Percentiles rank a stretch among this genome's conserved stretches.
These are phyloP conservation scores for Epirrhoe tristata DNA, from an alignment of 2,888 invertebrate genomes.

Conservation along the genomic window DNA sequence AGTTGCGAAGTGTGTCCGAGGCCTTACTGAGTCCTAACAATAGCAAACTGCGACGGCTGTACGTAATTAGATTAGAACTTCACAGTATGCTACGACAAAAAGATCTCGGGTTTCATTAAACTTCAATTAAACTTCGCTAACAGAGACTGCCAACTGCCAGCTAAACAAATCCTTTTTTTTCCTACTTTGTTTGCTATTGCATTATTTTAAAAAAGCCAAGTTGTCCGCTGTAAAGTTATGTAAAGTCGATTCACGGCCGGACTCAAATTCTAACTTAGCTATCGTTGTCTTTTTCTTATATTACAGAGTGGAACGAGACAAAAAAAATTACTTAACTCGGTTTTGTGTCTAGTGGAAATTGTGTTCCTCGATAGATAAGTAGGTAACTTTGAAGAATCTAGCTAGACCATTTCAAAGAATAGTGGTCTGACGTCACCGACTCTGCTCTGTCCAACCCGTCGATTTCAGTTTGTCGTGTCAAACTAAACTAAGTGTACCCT, in stretches of 20 bases:
- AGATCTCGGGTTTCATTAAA: slow-evolving; percentile 64
- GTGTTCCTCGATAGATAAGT: neutral
- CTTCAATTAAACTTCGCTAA: slow-evolving; percentile 66
- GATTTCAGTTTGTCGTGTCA: slow-evolving; percentile 19
- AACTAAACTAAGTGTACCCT: slow-evolving; percentile 35
- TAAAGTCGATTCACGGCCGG: neutral
- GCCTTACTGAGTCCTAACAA: slow-evolving; percentile 42
- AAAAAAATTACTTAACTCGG: neutral
- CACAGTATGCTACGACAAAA: slow-evolving; percentile 60
- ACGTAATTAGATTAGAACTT: slow-evolving; percentile 67
- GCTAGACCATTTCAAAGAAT: neutral
- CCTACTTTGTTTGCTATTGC: slow-evolving; percentile 42
- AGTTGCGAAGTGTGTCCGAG: slow-evolving; percentile 46
- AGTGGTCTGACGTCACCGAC: neutral
- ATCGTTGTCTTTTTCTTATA: neutral
- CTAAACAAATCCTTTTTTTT: slow-evolving; percentile 52
- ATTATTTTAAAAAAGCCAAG: slow-evolving; percentile 16
- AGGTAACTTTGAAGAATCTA: neutral
- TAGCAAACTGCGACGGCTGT: slow-evolving; percentile 55
- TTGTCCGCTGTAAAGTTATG: neutral
- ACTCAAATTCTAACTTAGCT: neutral
- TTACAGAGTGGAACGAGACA: neutral
- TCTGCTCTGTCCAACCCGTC: neutral
- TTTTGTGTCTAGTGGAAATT: neutral
- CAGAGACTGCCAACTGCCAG: slow-evolving; percentile 56